A percentile compares a stretch with the other conserved stretches of the same genome.
These are phyloP conservation scores for Vanessa tameamea DNA, from an alignment of 1,140 invertebrate species.

Conservation along the genomic window DNA sequence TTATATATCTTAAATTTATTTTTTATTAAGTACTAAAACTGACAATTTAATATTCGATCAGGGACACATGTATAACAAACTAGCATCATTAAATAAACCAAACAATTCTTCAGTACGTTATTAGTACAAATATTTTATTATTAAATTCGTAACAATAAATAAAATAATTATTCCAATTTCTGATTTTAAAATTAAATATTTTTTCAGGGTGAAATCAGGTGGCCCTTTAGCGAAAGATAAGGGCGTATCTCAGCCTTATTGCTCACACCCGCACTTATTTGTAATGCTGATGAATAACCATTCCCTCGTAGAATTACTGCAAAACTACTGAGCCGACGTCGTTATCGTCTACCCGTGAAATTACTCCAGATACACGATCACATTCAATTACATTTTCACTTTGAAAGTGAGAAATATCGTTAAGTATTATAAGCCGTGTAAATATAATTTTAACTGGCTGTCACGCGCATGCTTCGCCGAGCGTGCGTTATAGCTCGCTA, in stretches of 20 bases:
- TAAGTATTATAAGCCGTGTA: background rate
- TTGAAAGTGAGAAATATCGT: background rate
- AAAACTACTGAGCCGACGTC: slow-evolving; percentile 17
- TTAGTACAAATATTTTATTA: background rate
- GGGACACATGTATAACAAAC: too few relatives aligned
- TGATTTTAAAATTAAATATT: background rate
- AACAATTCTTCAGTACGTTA: too few relatives aligned
- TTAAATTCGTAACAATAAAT: background rate
- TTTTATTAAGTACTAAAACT: too few relatives aligned
- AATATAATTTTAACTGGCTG: too few relatives aligned
- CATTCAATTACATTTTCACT: background rate
- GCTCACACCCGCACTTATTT: background rate
- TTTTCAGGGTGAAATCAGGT: background rate
- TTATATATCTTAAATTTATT: too few relatives aligned
- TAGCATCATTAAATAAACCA: too few relatives aligned
- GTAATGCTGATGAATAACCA: slow-evolving; percentile 5
- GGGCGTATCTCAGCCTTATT: background rate
- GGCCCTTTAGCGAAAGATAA: background rate
- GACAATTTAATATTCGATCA: too few relatives aligned
- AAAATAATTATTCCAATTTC: background rate
- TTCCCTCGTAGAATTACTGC: background rate
- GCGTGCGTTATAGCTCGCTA: too few relatives aligned
- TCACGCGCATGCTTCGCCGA: too few relatives aligned
- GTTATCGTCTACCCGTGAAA: slow-evolving; percentile 22
- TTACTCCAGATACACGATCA: slow-evolving; percentile 11